phyloP scores from a whole-genome alignment of 1,140 invertebrate species.

The Patella vulgata region DNA sequence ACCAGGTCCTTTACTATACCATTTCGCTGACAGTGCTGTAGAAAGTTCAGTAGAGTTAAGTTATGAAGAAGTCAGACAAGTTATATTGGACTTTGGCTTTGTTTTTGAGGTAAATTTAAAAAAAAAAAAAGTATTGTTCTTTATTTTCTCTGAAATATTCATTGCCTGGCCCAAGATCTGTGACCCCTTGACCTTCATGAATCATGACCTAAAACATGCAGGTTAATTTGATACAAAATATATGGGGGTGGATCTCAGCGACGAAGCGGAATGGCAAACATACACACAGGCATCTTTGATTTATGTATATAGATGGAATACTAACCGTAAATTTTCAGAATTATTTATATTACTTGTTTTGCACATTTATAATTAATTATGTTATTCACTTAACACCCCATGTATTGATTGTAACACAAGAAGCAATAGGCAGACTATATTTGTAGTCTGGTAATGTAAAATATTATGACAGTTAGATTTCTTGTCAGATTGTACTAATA shows the following conservation, averaged over 20 bases:
- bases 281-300: too few species aligned
- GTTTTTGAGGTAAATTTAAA: slow-evolving; percentile 76
- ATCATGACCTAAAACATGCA: neutral
- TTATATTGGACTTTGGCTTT: slow-evolving; percentile 90
- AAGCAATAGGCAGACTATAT: too few species aligned
- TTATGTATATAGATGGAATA: too few species aligned
- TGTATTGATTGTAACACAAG: too few species aligned
- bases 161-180: neutral
- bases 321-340: too few species aligned
- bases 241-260: neutral
- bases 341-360: too few species aligned
- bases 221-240: neutral
- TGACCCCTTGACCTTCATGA: neutral
- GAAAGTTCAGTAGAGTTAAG: slow-evolving; percentile 92
- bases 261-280: neutral
- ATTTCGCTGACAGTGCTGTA: slow-evolving; percentile 88
- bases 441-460: too few species aligned
- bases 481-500: too few species aligned
- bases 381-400: too few species aligned
- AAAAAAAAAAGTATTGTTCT: slow-evolving; percentile 16
- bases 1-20: slow-evolving; percentile 93
- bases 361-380: too few species aligned
- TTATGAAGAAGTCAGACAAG: slow-evolving; percentile 73
- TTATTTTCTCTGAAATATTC: neutral
- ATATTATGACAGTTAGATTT: too few species aligned